Base-by-base conservation (phyloP, 2,797 vertebrate species). In the Danionella dracula region DNA sequence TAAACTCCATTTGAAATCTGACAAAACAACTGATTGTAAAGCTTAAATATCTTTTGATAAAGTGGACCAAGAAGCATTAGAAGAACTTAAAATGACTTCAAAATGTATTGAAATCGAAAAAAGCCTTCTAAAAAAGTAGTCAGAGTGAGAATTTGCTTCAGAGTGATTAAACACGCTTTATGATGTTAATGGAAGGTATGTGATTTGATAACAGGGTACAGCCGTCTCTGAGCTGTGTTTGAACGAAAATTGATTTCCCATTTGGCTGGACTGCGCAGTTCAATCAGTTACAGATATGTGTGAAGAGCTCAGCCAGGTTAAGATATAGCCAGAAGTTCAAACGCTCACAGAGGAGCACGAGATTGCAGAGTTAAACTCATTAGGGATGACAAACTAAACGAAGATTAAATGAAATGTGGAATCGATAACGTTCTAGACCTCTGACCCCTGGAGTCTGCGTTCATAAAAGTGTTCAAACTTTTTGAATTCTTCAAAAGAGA, bases 261-360 rank as follows among this genome's bases (percentile, higher is more conserved):
- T 80, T 78, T 75, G 75, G 57, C 59, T 73, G 66, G 73, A 66
- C 64, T 63, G 70, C 71, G 58, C 62, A 67, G 68, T 67, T 70
- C 74, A 76, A 75, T 80, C 74, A 80, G 70, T 78, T 77, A 80
- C 72, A 76, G 66, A 38, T 63, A 69, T 73, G 78, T 79, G 76
- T 66, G 72, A 78, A 73, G 45, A 66, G 72, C 72, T 68, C 55
- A 70, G 55, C 38, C 60, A 71, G 72, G 64, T 56, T 55, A 56
- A 76, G 68, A 78, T 73, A 76, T 68, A 73, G 49, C 31, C 38
- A 40, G 40, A 56, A 72, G 54, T 70, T 79, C 70, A 79, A 79
- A 74, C 49, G 61, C 56, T 45, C 62, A 44, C 66, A n/a, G 63
- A 59, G 66, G 57, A 74, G 66, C 58, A 66, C 53, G 13, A 65